Base-by-base conservation (phyloP, 1,140 invertebrate species). In the Lasaia peninsularis region DNA sequence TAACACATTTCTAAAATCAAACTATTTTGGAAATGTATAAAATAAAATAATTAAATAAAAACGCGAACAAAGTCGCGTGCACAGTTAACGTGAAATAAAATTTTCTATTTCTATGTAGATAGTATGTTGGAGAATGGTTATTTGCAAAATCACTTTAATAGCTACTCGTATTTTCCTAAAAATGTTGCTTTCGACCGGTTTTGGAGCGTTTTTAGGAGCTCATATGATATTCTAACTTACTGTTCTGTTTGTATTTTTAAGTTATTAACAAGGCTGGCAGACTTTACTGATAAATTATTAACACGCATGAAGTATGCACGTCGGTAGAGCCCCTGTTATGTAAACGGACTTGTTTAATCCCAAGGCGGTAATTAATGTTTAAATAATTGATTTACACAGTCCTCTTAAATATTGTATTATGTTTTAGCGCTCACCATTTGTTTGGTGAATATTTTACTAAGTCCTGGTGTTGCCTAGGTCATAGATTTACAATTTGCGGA, bases 331-430 rank as follows among this genome's bases (percentile, higher is more conserved):
- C 16, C 10, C 14, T 20, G 40, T 20, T 44, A 10, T 44, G 10
- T 44, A 18, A 44, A 44, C 18, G 40, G 11, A 18, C 8, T 18
- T 18, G 40, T 44, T 44, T 44, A 18, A 44, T 44, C 40, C 18
- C 40, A 44, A 18, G 14, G 40, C 40, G 40, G 40, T 44, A 44
- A 44, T 44, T 20, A 20, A 44, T 20, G 40, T 44, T 44, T 44
- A 44, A 44, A 44, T 44, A 44, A 44, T 44, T 21, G 18, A 44
- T 44, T 44, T 44, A 20, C 40, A 44, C 40, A 20, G 40, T 44
- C 18, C 11, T 44, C 8, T 8, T 44, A 44, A 44, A 20, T 18
- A 44, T 44, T 44, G 16, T 44, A 18, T 44, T 44, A 44, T 18
- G 40, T 44, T 44, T 44, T 44, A 20, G 18, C 14, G 40, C 18